Evolutionary conservation across 2,113 vertebrate species (phyloP).

Genomic region (Malaclemys terrapin): DNA sequence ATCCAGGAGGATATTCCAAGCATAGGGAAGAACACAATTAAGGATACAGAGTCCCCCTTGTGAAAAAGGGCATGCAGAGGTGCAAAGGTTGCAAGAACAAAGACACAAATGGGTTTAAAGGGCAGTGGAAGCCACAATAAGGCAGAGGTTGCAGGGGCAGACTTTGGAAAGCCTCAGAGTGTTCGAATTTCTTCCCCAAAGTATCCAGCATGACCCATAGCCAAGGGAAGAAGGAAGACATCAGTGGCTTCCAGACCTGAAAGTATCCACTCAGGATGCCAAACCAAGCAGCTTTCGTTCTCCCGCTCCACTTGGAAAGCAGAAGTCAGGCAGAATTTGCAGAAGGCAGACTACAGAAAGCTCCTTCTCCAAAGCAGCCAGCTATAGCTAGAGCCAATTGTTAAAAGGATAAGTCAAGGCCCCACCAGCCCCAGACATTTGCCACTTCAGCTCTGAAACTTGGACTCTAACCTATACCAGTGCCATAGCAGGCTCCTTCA

Average conservation of each 20-base stretch:
- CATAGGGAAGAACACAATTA: neutral
- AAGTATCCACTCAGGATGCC: neutral
- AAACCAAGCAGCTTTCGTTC: neutral
- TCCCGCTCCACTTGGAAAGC: neutral
- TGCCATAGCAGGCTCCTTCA: neutral
- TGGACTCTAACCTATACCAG: neutral
- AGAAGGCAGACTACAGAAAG: neutral
- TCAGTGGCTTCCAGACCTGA: neutral
- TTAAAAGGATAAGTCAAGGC: neutral
- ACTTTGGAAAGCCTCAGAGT: neutral
- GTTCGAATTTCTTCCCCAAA: neutral
- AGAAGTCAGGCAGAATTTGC: neutral
- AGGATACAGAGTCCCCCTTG: neutral
- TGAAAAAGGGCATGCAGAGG: neutral
- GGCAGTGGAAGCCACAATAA: neutral
- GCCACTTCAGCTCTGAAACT: neutral
- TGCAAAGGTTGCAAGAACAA: neutral
- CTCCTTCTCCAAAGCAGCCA: neutral
- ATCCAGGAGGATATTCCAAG: neutral
- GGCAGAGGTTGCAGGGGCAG: neutral
- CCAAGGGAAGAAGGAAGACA: neutral
- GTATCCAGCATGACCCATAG: accelerated
- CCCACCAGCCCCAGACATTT: neutral
- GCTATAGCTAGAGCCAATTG: neutral
- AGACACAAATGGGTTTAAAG: neutral